A percentile compares a stretch with the other conserved stretches of the same genome.
Conservation (phyloP, 2,797 vertebrate species). For the Bucorvus abyssinicus region DNA sequence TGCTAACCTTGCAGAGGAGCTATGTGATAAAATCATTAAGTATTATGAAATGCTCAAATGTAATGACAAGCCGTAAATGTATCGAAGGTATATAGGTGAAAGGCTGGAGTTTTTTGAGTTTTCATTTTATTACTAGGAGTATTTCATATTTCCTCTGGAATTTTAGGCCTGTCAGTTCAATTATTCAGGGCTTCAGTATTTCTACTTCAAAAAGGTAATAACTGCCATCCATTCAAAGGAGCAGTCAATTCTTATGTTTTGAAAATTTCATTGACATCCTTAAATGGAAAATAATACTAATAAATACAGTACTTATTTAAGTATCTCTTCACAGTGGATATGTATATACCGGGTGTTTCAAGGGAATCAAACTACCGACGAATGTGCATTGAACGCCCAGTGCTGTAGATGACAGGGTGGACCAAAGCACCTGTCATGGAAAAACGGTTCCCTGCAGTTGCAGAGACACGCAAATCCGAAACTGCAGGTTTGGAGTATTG, state of each 20-base stretch:
- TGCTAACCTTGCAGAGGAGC: neutral
- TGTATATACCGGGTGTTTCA: neutral
- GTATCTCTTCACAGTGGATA: neutral
- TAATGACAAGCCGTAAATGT: neutral
- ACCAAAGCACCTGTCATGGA: neutral
- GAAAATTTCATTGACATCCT: neutral
- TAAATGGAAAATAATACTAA: neutral
- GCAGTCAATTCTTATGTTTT: neutral
- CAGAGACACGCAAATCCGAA: neutral
- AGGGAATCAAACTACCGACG: neutral
- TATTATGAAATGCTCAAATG: neutral
- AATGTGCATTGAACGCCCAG: neutral
- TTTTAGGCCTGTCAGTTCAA: neutral
- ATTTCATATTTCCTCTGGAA: neutral
- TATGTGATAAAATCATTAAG: neutral
- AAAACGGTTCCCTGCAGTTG: neutral
- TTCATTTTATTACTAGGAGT: neutral
- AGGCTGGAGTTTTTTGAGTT: neutral
- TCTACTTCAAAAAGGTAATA: neutral
- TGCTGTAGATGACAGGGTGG: neutral
- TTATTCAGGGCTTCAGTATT: neutral
- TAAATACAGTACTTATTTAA: neutral
- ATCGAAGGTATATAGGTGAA: neutral
- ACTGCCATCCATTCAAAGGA: neutral
- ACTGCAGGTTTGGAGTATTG: neutral